A percentile compares a stretch with the other conserved stretches of the same genome.
Evolutionary conservation across 2,797 vertebrate species (phyloP).

Genomic region (Cyprinodon diabolis): DNA sequence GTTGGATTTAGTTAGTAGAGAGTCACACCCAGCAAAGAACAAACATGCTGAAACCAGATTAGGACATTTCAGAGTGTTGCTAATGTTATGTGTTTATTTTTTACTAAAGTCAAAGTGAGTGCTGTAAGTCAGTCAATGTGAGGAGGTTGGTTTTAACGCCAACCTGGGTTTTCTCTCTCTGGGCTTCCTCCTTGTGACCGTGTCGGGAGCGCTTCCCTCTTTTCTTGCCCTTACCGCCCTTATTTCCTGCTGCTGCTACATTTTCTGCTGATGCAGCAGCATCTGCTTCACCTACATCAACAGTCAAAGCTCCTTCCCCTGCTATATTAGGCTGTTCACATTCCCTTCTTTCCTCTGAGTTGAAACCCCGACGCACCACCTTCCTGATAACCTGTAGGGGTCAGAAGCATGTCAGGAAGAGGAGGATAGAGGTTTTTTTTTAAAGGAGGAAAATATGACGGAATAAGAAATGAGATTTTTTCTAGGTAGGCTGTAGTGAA

Average conservation of each 20-base stretch:
- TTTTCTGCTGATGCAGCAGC: conserved; percentile 34
- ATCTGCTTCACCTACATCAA: conserved; percentile 26
- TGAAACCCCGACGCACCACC: conserved; percentile 69
- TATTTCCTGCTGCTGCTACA: conserved; percentile 39
- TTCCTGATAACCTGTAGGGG: conserved; percentile 77
- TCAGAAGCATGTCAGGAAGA: conserved; percentile 42
- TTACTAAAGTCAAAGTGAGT: not conserved
- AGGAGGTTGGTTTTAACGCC: conserved; percentile 16
- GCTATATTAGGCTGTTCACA: conserved; percentile 34
- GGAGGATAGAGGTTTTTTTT: not conserved
- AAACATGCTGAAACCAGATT: not conserved
- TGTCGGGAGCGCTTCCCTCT: conserved; percentile 70
- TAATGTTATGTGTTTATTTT: not conserved
- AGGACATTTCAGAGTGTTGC: not conserved
- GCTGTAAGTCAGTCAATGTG: not conserved
- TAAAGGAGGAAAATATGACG: conserved; percentile 1
- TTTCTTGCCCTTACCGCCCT: conserved; percentile 71
- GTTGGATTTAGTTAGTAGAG: not conserved
- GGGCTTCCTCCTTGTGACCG: conserved; percentile 60
- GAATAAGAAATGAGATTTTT: not conserved
- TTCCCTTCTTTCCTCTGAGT: conserved; percentile 52
- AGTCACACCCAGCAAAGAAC: not conserved
- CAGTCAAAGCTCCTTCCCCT: conserved; percentile 30
- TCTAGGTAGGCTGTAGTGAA: conserved; percentile 7
- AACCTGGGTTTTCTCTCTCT: conserved; percentile 65